A percentile compares a stretch with the other conserved stretches of the same genome.
Conservation (phyloP, 2,888 invertebrate genomes). For the Teleogryllus oceanicus region DNA sequence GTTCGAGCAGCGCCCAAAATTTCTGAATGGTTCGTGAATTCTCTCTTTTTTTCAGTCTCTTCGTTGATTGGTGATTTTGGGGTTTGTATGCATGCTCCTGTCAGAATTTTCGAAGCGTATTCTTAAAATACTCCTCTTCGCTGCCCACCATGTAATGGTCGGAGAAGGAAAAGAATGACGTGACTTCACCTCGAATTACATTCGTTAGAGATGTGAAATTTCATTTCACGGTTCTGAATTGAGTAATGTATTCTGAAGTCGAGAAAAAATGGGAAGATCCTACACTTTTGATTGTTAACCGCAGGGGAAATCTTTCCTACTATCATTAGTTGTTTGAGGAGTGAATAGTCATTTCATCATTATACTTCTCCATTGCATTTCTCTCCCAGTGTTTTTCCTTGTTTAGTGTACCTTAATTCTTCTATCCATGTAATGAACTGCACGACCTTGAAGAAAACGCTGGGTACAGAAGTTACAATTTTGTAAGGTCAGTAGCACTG, state of each 20-base stretch:
- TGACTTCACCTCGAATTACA: neutral
- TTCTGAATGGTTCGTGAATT: constrained; percentile 3
- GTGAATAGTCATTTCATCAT: too few species aligned
- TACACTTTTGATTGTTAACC: too few species aligned
- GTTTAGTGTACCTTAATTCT: too few species aligned
- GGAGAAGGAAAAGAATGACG: neutral
- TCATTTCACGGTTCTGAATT: neutral
- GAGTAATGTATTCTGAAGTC: neutral
- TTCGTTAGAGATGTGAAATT: neutral
- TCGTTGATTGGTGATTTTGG: neutral
- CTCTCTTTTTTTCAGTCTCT: neutral
- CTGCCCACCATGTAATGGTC: neutral
- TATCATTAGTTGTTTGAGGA: too few species aligned
- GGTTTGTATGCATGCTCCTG: neutral
- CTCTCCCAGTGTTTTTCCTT: too few species aligned
- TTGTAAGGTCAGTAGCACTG: too few species aligned
- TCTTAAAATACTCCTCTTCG: neutral
- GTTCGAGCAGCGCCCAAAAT: neutral
- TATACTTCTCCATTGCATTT: too few species aligned
- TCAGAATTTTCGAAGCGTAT: neutral
- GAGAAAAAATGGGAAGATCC: too few species aligned
- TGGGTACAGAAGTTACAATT: too few species aligned
- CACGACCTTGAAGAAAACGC: too few species aligned
- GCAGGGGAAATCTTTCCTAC: too few species aligned
- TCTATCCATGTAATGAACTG: too few species aligned